These are phyloP conservation scores for Gobiocypris rarus DNA, from an alignment of 2,113 vertebrate species.

Conservation along the genomic window DNA sequence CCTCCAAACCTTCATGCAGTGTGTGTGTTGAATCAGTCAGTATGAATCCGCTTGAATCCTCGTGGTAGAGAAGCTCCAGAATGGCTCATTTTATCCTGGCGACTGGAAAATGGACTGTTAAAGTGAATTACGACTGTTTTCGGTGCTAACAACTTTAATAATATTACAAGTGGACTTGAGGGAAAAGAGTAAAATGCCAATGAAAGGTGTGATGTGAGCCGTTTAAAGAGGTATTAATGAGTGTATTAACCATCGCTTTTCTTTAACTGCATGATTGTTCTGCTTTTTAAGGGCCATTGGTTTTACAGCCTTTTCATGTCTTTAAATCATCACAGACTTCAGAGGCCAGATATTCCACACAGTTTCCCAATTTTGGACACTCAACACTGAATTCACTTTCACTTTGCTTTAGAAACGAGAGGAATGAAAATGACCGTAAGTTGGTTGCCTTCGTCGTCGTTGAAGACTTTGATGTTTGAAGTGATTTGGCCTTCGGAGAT, in stretches of 20 bases:
- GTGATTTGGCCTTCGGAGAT: slow-evolving; percentile 5
- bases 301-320: slow-evolving; percentile 7
- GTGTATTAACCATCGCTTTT: neutral
- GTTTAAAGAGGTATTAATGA: slow-evolving; percentile 12
- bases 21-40: neutral
- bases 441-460: neutral
- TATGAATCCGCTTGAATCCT: neutral
- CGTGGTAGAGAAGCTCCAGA: neutral
- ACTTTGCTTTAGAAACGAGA: neutral
- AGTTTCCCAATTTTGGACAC: neutral
- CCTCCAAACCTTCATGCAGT: neutral
- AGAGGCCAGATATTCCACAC: neutral
- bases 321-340: slow-evolving; percentile 19
- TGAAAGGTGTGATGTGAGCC: slow-evolving; percentile 1
- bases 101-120: neutral
- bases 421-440: neutral
- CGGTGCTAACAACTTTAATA: neutral
- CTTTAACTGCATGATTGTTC: slow-evolving; percentile 1
- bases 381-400: neutral
- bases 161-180: neutral
- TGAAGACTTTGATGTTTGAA: neutral
- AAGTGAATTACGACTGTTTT: neutral
- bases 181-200: slow-evolving; percentile 23
- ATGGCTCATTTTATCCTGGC: neutral
- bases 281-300: slow-evolving; percentile 22